phyloP scores from a whole-genome alignment of 2,888 invertebrate species.

The Phalangium opilio region DNA sequence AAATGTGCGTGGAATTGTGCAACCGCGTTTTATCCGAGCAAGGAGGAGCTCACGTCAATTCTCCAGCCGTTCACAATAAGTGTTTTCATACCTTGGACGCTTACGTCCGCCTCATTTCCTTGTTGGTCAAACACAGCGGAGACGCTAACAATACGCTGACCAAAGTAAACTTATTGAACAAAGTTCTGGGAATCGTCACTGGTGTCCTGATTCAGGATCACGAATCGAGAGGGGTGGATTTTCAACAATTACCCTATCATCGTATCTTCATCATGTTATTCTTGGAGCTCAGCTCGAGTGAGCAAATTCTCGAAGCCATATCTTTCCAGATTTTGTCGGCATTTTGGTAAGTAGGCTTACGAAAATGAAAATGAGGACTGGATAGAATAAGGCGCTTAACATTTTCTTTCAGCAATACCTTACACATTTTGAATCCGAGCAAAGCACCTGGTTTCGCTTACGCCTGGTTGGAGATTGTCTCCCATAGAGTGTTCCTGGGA shows the following conservation, averaged over 20 bases:
- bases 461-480: conserved; percentile 95
- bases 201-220: conserved; percentile 93
- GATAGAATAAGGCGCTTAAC: no score
- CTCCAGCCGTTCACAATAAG: conserved; percentile 50
- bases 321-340: conserved; percentile 88
- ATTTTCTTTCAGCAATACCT: conserved; percentile 58
- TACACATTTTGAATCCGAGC: conserved; percentile 79
- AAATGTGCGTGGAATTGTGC: conserved; percentile 88
- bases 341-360: conserved; percentile 48
- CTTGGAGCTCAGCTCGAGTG: conserved; percentile 85
- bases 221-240: conserved; percentile 70
- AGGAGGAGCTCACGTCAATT: conserved; percentile 9
- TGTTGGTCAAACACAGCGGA: conserved; percentile 75
- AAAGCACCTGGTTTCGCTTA: conserved; percentile 93
- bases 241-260: conserved; percentile 96
- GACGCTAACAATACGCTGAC: conserved; percentile 78
- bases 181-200: conserved; percentile 80
- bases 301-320: conserved; percentile 81
- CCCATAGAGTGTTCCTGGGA: conserved; percentile 89
- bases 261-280: conserved; percentile 91
- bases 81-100: conserved; percentile 92
- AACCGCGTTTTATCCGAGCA: conserved; percentile 47
- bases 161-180: conserved; percentile 90
- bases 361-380: no score
- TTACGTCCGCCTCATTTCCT: conserved; percentile 77